phyloP scores from a whole-genome alignment of 30 jellyfish, hydroid and myxozoan genomes.

The Aurelia aurita complex sp. Pacific region DNA sequence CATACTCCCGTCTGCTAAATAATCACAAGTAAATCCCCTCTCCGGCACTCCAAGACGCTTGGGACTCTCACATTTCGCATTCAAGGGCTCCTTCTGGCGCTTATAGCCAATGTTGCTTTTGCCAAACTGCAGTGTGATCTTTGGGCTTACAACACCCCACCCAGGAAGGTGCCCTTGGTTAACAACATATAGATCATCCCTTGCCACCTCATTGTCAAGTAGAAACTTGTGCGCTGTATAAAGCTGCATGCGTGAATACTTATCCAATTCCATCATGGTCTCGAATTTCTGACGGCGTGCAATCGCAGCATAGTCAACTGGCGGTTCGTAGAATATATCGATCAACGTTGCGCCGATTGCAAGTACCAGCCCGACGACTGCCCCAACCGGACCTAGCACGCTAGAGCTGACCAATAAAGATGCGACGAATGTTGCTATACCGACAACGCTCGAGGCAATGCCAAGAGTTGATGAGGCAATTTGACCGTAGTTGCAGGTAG shows the following conservation, averaged over 20 bases:
- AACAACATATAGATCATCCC: constrained; percentile 26
- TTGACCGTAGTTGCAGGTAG: constrained; percentile 35
- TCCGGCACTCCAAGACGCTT: background rate
- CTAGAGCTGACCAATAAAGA: background rate
- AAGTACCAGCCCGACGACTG: constrained; percentile 21
- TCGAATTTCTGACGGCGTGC: constrained; percentile 2
- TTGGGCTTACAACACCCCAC: background rate
- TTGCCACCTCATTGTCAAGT: constrained; percentile 8
- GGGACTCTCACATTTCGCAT: constrained; percentile 25
- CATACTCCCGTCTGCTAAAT: constrained; percentile 8
- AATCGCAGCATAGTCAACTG: constrained; percentile 6
- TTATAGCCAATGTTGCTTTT: background rate
- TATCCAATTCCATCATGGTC: constrained; percentile 32
- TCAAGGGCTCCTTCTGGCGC: background rate
- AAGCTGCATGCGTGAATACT: constrained; percentile 24
- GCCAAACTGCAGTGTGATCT: constrained; percentile 3
- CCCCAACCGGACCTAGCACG: constrained; percentile 28
- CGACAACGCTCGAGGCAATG: constrained; percentile 33
- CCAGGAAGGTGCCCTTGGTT: constrained; percentile 36
- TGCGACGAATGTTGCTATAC: constrained; percentile 35
- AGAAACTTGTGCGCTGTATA: background rate
- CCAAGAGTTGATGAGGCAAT: constrained; percentile 39
- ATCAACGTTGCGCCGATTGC: constrained; percentile 48
- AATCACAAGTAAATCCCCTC: constrained; percentile 14
- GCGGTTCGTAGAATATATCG: constrained; percentile 34